Evolutionary conservation across 2,797 vertebrate genomes (phyloP).

Genomic region (Astyanax mexicanus): DNA sequence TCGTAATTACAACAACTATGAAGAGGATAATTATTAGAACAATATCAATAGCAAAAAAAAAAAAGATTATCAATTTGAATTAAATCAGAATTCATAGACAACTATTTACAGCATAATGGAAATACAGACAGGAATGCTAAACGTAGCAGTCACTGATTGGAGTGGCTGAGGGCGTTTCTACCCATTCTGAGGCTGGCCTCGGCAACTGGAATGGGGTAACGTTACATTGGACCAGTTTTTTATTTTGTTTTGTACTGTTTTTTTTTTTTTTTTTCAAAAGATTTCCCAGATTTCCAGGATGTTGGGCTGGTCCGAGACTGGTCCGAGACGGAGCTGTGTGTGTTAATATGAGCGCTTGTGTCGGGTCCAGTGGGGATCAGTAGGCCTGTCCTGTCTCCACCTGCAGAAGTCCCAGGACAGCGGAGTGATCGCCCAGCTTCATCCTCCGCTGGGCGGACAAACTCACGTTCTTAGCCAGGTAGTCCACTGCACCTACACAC

Average conservation of each 20-base stretch:
- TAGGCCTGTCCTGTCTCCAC: conserved; percentile 97
- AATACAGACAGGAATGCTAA: conserved; percentile 64
- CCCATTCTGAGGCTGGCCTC: neutral
- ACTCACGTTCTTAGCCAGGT: conserved; percentile 95
- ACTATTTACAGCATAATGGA: conserved; percentile 79
- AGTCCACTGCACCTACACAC: conserved; percentile 87
- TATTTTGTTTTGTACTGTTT: too few relatives aligned
- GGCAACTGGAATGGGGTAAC: neutral
- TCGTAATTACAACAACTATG: conserved; percentile 78
- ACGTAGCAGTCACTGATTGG: conserved; percentile 2
- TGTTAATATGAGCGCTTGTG: conserved; percentile 26
- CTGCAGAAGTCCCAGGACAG: conserved; percentile 86
- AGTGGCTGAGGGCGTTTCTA: conserved; percentile 11
- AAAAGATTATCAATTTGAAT: conserved; percentile 71
- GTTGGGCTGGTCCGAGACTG: neutral
- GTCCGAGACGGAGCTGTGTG: conserved; percentile 40
- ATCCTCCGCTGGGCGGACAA: conserved; percentile 91
- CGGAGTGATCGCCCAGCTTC: conserved; percentile 92
- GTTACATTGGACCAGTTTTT: neutral
- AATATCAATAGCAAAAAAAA: conserved; percentile 74
- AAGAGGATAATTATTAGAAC: conserved; percentile 68
- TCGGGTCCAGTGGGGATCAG: conserved; percentile 67
- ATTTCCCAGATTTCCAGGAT: neutral
- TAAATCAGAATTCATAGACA: conserved; percentile 76
- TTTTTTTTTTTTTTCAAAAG: too few relatives aligned